Percentiles rank a stretch among this genome's conserved stretches.
These are phyloP conservation scores for Epinotia nisella DNA, from an alignment of 2,888 invertebrate species.

Conservation along the genomic window DNA sequence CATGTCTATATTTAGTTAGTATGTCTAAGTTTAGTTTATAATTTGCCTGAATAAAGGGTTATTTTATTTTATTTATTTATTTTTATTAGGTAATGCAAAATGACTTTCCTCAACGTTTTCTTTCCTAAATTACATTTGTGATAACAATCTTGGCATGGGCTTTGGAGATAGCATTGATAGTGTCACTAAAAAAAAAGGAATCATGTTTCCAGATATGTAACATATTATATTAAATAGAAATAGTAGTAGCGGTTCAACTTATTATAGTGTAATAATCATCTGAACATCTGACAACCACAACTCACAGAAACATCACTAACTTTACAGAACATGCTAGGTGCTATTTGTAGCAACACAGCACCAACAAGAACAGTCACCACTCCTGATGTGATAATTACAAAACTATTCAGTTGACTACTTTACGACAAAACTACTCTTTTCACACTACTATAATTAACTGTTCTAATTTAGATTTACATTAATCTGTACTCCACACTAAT, in stretches of 20 bases:
- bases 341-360: background rate
- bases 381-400: background rate
- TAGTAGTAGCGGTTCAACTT: background rate
- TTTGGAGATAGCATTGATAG: background rate
- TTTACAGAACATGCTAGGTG: background rate
- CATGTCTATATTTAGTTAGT: no score
- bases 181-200: background rate
- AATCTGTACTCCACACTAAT: constrained; percentile 60
- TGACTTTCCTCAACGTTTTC: no score
- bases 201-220: background rate
- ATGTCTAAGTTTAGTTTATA: no score
- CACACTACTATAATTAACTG: constrained; percentile 24
- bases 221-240: no score
- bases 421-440: background rate
- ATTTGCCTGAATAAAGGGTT: no score
- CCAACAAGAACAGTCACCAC: background rate
- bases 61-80: no score
- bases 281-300: background rate
- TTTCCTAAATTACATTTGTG: background rate
- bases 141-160: background rate
- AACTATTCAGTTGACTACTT: background rate
- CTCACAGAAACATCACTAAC: background rate
- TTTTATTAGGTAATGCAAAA: no score
- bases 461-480: constrained; percentile 53
- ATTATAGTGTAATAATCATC: background rate